phyloP scores from a whole-genome alignment of 2,888 invertebrate species.

The Agonopterix arenella region DNA sequence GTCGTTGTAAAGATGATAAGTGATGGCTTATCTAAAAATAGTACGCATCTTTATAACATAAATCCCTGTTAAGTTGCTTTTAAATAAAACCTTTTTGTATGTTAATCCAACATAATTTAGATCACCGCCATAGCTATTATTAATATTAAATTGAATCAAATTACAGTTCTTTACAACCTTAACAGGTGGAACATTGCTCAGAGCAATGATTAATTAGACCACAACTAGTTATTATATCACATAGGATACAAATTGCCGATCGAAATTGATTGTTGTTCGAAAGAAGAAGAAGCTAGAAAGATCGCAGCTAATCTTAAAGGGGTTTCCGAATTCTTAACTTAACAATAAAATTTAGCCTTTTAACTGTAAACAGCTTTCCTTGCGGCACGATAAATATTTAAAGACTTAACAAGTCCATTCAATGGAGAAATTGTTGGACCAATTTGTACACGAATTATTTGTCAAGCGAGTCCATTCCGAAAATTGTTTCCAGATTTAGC shows the following conservation, averaged over 20 bases:
- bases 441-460: conserved; percentile 68
- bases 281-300: too few species aligned
- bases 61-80: conserved; percentile 7
- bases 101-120: too few species aligned
- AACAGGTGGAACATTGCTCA: conserved; percentile 20
- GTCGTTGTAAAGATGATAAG: conserved; percentile 44
- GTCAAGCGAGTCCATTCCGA: conserved; percentile 61
- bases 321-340: too few species aligned
- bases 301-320: too few species aligned
- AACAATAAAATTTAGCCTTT: not conserved
- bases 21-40: conserved; percentile 13
- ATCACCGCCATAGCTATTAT: conserved; percentile 1
- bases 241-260: too few species aligned
- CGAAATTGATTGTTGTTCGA: too few species aligned
- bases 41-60: conserved; percentile 4
- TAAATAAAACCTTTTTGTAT: too few species aligned
- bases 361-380: not conserved
- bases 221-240: too few species aligned
- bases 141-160: conserved; percentile 30
- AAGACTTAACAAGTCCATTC: conserved; percentile 46
- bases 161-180: conserved; percentile 22
- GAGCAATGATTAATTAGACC: conserved; percentile 16
- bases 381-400: conserved; percentile 32
- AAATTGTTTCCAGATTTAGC: conserved; percentile 71
- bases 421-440: conserved; percentile 50